A percentile compares a stretch with the other conserved stretches of the same genome.
Evolutionary conservation across 2,113 vertebrate genomes (phyloP).

Genomic region (Hippotragus niger): DNA sequence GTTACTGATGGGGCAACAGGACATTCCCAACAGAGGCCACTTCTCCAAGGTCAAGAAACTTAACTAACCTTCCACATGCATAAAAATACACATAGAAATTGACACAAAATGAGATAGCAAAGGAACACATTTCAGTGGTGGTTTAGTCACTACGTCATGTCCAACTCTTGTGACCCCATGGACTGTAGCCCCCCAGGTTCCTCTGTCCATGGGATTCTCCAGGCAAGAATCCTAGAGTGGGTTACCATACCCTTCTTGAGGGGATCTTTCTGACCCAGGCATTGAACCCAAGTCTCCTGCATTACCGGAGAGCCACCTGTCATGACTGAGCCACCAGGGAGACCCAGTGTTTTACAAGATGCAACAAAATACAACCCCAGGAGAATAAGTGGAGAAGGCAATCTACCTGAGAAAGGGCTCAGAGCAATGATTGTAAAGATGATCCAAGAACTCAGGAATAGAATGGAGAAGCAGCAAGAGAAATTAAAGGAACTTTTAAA

Average conservation of each 20-base stretch:
- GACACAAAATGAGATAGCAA: neutral
- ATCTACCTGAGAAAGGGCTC: neutral
- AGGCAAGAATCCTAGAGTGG: neutral
- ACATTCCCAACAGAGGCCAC: neutral
- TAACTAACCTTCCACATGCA: neutral
- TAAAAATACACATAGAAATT: neutral
- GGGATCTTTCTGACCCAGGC: neutral
- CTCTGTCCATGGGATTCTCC: neutral
- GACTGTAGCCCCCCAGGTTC: neutral
- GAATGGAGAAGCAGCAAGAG: neutral
- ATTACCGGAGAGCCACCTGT: no score
- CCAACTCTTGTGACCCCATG: neutral
- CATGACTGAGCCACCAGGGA: neutral
- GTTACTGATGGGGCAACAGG: neutral
- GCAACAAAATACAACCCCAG: neutral
- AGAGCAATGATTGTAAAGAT: neutral
- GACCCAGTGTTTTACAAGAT: neutral
- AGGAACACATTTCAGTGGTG: neutral
- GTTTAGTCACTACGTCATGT: neutral
- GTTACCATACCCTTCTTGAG: neutral
- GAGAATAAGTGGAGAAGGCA: neutral
- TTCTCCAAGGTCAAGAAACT: neutral
- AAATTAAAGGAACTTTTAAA: neutral
- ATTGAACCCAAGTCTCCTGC: neutral
- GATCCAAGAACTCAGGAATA: neutral